A percentile compares a stretch with the other conserved stretches of the same genome.
phyloP scores from a whole-genome alignment of 2,888 invertebrate genomes.

The Tuta absoluta region DNA sequence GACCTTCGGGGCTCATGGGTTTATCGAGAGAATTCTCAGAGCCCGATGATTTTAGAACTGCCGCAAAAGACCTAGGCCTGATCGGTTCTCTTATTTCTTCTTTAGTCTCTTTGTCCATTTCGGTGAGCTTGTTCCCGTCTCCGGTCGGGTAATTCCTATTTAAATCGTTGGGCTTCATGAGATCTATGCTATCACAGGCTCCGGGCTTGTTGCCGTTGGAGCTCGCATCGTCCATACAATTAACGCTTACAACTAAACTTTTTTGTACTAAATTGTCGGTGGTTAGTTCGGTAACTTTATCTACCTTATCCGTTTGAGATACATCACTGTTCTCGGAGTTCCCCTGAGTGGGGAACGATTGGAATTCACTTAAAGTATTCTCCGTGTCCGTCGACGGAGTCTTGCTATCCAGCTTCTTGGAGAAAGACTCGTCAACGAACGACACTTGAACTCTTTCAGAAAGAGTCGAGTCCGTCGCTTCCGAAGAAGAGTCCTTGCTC shows the following conservation, averaged over 20 bases:
- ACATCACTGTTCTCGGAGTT: conserved; percentile 48
- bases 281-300: conserved; percentile 69
- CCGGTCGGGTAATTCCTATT: conserved; percentile 51
- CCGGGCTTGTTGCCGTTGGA: conserved; percentile 48
- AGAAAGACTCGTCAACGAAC: conserved; percentile 73
- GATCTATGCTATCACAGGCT: conserved; percentile 67
- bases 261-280: conserved; percentile 79
- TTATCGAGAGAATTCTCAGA: conserved; percentile 71
- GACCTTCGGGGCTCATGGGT: conserved; percentile 68
- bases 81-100: conserved; percentile 43
- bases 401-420: conserved; percentile 70
- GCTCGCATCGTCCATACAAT: conserved; percentile 49
- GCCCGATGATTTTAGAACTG: conserved; percentile 70
- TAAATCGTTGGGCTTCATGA: conserved; percentile 70
- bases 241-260: conserved; percentile 72
- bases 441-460: conserved; percentile 75
- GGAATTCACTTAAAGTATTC: conserved; percentile 73
- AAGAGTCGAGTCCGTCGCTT: conserved; percentile 71
- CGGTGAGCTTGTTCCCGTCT: conserved; percentile 38
- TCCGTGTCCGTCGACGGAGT: conserved; percentile 76
- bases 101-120: conserved; percentile 10
- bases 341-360: conserved; percentile 57
- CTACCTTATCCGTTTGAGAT: conserved; percentile 33
- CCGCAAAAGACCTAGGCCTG: conserved; percentile 69
- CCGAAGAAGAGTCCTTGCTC: conserved; percentile 64